Base-by-base conservation (phyloP, 1,140 invertebrate species). In the Bombus ignitus region DNA sequence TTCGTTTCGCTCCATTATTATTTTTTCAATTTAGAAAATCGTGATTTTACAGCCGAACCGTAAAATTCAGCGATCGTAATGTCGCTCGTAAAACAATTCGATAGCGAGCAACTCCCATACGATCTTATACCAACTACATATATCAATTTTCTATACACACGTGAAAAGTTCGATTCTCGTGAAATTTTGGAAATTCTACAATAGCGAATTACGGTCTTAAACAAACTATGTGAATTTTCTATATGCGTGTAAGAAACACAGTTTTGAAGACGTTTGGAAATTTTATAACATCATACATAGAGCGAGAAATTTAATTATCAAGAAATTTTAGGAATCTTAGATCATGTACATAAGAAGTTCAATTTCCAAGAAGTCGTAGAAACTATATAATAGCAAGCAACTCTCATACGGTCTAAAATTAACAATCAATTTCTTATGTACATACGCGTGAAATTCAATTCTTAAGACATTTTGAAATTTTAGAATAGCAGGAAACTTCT, bases 51-150 rank as follows among this genome's bases (percentile, higher is more conserved):
- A 84, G 37, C 83, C 68, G 47, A 6, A 3, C 68, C 76, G 37
- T 80, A 85, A 85, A 85, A 44, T 62, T 71, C 68, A 59, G 18
- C 75, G n/a, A 57, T 66, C 82, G 57, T 84, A 75, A 79, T 79
- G 71, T 62, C 57, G 53, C 53, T 70, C 83, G 77, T 80, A 47
- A 85, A 85, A 72, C 57, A 80, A 80, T 78, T 85, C 76, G 37
- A 71, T 79, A 47, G 47, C 44, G 44, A 32, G 44, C 37, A 78
- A 62, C 44, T 39, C 10, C 44, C 18, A 22, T 35, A 37, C 44
- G 75, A 57, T 71, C 28, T 39, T 47, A 32, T 42, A 37, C 35
- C 44, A 25, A 15, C 42, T 25, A 53, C 18, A 22, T 53, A 10
- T 32, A 59, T 84, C 32, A 39, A 57, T 28, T 39, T 25, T 32